phyloP scores from a whole-genome alignment of 2,797 vertebrate species.

The Danionella dracula region DNA sequence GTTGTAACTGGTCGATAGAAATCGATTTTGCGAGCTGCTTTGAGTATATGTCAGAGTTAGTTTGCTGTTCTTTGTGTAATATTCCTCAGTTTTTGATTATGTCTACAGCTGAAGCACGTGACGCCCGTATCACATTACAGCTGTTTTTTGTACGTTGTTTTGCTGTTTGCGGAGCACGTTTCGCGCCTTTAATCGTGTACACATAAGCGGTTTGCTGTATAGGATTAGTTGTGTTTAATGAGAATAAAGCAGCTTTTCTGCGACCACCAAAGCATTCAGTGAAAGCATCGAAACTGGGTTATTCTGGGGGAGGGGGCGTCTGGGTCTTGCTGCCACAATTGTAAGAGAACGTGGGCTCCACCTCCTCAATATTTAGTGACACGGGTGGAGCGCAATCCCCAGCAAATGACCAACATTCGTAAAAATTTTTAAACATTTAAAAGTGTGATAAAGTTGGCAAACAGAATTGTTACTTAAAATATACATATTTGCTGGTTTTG shows the following conservation, averaged over 20 bases:
- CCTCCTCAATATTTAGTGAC: background rate
- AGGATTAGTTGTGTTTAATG: background rate
- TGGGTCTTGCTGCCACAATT: background rate
- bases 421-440: too few relatives aligned
- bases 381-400: too few relatives aligned
- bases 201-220: background rate
- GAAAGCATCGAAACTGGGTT: background rate
- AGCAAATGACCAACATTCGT: too few relatives aligned
- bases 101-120: constrained; percentile 17
- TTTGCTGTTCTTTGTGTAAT: background rate
- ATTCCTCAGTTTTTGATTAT: background rate
- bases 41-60: too few relatives aligned
- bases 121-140: constrained; percentile 11
- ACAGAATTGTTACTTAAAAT: too few relatives aligned
- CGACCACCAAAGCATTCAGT: background rate
- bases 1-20: too few relatives aligned
- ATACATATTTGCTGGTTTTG: too few relatives aligned
- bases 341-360: background rate
- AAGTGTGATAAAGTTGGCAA: too few relatives aligned
- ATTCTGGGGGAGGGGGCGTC: constrained; percentile 5
- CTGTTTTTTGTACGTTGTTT: constrained; percentile 1
- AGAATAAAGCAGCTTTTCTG: background rate
- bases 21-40: too few relatives aligned
- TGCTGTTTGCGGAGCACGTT: background rate
- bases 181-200: background rate